These are phyloP conservation scores for Chrysaora quinquecirrha DNA, from an alignment of 30 jellyfish, hydroid and myxozoan species.

Conservation along the genomic window DNA sequence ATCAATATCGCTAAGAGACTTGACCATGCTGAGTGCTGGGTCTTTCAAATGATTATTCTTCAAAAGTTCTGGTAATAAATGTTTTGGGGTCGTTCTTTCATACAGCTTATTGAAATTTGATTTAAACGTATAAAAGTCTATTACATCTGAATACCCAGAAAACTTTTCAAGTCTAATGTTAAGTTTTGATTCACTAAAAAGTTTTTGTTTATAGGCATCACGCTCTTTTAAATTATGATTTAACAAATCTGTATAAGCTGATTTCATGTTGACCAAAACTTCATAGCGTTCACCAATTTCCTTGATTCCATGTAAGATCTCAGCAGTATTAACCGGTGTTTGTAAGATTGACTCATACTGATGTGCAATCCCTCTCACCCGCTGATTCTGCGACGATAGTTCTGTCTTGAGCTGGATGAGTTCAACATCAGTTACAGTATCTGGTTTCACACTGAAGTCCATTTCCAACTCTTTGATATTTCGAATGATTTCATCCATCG, in stretches of 20 bases:
- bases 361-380: slow-evolving; percentile 5
- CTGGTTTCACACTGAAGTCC: slow-evolving; percentile 1
- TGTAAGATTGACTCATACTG: slow-evolving; percentile 9
- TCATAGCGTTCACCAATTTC: slow-evolving; percentile 16
- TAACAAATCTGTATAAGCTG: slow-evolving; percentile 12
- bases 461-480: background rate
- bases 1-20: slow-evolving; percentile 15
- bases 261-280: slow-evolving; percentile 5
- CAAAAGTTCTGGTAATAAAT: slow-evolving; percentile 22
- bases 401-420: slow-evolving; percentile 23
- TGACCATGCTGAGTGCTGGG: slow-evolving; percentile 50
- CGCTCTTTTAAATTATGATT: background rate
- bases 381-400: slow-evolving; percentile 8
- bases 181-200: slow-evolving; percentile 23
- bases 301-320: background rate
- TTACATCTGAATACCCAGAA: slow-evolving; percentile 15
- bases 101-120: slow-evolving; percentile 23
- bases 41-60: slow-evolving; percentile 23
- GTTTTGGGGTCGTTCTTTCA: slow-evolving; percentile 22
- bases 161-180: slow-evolving; percentile 15
- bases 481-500: background rate
- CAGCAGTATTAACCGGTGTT: background rate
- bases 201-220: slow-evolving; percentile 14
- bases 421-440: slow-evolving; percentile 10
- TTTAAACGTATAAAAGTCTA: slow-evolving; percentile 31